Evolutionary conservation across 2,797 vertebrate genomes (phyloP).

Genomic region (Aphelocoma californica): DNA sequence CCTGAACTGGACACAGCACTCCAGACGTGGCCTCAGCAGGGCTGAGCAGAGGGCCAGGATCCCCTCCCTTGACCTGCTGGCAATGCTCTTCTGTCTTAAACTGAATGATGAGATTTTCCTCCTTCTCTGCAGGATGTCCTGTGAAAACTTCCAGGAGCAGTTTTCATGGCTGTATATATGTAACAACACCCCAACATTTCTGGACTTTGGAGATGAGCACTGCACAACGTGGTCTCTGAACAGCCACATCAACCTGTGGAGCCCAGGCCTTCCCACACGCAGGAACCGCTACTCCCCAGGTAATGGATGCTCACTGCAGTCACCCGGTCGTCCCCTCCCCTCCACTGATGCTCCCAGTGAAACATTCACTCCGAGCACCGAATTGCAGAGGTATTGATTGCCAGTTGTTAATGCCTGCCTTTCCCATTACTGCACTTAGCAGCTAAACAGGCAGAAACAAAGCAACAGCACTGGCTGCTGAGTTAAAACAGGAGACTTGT

Average conservation of each 20-base stretch:
- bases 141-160: constrained; percentile 67
- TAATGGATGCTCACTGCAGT: background rate
- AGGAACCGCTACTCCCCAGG: background rate
- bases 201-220: constrained; percentile 42
- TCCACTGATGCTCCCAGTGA: background rate
- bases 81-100: background rate
- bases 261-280: background rate
- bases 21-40: background rate
- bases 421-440: background rate
- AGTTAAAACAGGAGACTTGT: background rate
- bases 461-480: background rate
- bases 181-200: constrained; percentile 52
- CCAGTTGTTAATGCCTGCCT: background rate
- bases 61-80: background rate
- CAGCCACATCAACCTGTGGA: background rate
- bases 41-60: background rate
- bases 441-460: constrained; percentile 4
- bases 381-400: background rate
- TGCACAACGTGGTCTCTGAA: constrained; percentile 39
- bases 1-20: background rate
- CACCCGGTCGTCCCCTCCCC: background rate
- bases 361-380: background rate
- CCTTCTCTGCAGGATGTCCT: constrained; percentile 73
- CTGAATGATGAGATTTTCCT: background rate
- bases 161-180: constrained; percentile 70